Base-by-base conservation (phyloP, 2,888 invertebrate genomes). In the Spisula solida region DNA sequence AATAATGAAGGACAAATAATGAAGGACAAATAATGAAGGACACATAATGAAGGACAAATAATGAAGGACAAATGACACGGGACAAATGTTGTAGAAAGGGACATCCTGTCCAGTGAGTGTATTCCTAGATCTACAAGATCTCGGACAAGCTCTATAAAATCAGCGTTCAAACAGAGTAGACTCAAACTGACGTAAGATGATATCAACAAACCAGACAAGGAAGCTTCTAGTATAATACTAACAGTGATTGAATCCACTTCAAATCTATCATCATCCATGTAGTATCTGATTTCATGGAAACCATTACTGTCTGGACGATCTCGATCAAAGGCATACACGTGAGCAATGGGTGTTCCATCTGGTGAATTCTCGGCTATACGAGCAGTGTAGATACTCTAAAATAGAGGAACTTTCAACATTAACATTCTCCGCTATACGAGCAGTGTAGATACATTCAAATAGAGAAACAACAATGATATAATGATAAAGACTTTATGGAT, bases 281-380 rank as follows among this genome's bases (percentile, higher is more conserved):
- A 98, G 97, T 99, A 99, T 1, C 97, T 97, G 0, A 99, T 97
- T 95, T 98, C 97, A 0, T 99, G 99, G 96, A 97, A 98, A 87
- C 98, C 98, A 94, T 93, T 92, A 12, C 55, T 55, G 66, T 92
- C 92, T 25, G 89, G 84, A 10, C 89, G 29, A 90, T 96, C 96
- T 0, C 34, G 34, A 85, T 96, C 96, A 16, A 90, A 93, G 6
- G 96, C 96, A 29, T 0, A 70, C 1, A 96, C 94, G 8, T 84
- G 78, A 0, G 93, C 79, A 20, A 96, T 93, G 20, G 79, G 82
- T 5, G 90, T 92, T 8, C 92, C 94, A 60, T 91, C 91, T 0
- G 91, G 89, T 0, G 93, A 91, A 81, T 95, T 94, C 88, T 96
- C 96, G 0, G 51, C 66, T 6, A 94, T 88, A 14, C 70, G 60